phyloP scores from a whole-genome alignment of 2,888 invertebrate species.

The Drosophila phalerata region DNA sequence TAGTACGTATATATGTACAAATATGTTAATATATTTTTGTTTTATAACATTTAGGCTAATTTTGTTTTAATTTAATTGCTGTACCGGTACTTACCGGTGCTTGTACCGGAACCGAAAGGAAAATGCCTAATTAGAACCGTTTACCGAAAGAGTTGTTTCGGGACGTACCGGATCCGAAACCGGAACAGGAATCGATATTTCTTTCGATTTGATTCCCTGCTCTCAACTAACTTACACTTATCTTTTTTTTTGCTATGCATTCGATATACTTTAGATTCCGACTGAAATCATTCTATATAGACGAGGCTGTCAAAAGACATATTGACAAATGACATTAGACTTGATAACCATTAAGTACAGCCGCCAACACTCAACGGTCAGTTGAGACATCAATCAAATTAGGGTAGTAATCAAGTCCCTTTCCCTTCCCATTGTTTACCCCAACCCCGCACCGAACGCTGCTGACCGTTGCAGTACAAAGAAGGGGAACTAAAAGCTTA shows the following conservation, averaged over 20 bases:
- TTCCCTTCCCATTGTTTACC: background rate
- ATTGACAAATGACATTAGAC: slow-evolving; percentile 74
- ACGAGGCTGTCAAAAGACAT: slow-evolving; percentile 38
- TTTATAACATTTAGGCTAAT: no score
- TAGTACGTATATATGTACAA: no score
- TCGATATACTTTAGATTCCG: slow-evolving; percentile 5
- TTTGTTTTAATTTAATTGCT: no score
- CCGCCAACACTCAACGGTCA: slow-evolving; percentile 72
- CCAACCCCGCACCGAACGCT: slow-evolving; percentile 11
- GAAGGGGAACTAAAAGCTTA: slow-evolving; percentile 48
- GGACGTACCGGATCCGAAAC: no score
- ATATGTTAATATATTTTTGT: no score
- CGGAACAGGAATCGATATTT: no score
- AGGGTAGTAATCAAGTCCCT: slow-evolving; percentile 42
- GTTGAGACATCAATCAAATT: slow-evolving; percentile 77
- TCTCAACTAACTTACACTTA: no score
- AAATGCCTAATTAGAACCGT: no score
- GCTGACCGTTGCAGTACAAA: slow-evolving; percentile 17
- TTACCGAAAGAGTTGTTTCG: no score
- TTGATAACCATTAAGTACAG: slow-evolving; percentile 69
- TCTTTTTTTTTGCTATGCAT: slow-evolving; percentile 17
- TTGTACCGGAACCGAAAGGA: no score
- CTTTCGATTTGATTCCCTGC: no score
- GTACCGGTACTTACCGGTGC: no score
- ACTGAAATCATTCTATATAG: slow-evolving; percentile 23